A percentile compares a stretch with the other conserved stretches of the same genome.
These are phyloP conservation scores for Lucifuga dentata DNA, from an alignment of 2,113 vertebrate species.

Conservation along the genomic window DNA sequence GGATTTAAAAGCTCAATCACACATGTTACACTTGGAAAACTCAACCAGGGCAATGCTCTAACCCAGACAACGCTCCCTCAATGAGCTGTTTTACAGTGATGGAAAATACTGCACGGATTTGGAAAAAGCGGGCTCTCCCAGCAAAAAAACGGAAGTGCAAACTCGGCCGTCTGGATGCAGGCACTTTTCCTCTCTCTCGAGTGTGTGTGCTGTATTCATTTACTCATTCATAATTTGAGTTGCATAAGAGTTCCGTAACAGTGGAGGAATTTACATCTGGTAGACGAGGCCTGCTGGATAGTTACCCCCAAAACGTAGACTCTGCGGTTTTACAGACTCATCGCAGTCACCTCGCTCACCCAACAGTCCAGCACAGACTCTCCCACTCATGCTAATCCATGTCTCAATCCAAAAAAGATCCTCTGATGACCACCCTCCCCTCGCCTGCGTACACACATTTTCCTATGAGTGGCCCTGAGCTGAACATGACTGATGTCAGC, in stretches of 20 bases:
- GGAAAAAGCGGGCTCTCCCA: conserved; percentile 72
- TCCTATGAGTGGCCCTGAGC: conserved; percentile 43
- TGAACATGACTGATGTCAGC: conserved; percentile 46
- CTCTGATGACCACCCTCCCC: conserved; percentile 32
- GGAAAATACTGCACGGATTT: conserved; percentile 75
- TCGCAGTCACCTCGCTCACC: conserved; percentile 38
- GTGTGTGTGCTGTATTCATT: conserved; percentile 58
- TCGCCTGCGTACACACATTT: conserved; percentile 46
- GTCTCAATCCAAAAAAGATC: conserved; percentile 53
- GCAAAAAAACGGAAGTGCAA: conserved; percentile 66
- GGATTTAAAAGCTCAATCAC: conserved; percentile 56
- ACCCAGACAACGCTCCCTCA: conserved; percentile 74
- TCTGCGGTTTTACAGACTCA: conserved; percentile 48
- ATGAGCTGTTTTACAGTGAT: conserved; percentile 69
- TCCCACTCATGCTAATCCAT: conserved; percentile 37
- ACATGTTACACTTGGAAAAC: conserved; percentile 74
- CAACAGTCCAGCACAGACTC: conserved; percentile 18
- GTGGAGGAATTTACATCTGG: conserved; percentile 78
- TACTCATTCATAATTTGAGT: conserved; percentile 77
- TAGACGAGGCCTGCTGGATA: conserved; percentile 50
- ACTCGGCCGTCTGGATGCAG: conserved; percentile 71
- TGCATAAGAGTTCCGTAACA: conserved; percentile 73
- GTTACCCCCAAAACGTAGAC: conserved; percentile 38
- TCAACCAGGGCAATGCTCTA: conserved; percentile 50
- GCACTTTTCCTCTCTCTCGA: conserved; percentile 68